Percentiles rank a stretch among this genome's conserved stretches.
phyloP scores from a whole-genome alignment of 2,113 vertebrate genomes.

The Montifringilla adamsi region DNA sequence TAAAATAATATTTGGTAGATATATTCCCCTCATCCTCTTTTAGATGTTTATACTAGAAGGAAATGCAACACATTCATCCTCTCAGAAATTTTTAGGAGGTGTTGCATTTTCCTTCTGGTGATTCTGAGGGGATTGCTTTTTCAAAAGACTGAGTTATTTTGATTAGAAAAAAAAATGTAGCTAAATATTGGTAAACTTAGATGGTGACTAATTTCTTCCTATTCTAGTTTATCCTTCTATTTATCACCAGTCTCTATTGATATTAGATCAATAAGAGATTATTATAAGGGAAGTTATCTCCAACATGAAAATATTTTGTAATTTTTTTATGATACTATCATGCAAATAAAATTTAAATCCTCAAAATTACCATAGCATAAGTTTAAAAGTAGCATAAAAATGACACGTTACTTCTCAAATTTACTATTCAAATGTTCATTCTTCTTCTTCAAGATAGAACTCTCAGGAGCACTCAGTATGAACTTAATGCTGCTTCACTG shows the following conservation, averaged over 20 bases:
- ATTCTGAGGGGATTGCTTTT: not conserved
- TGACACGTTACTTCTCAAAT: not conserved
- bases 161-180: not conserved
- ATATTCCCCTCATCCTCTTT: not conserved
- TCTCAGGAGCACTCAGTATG: not conserved
- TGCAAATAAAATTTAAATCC: not conserved
- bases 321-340: not conserved
- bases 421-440: not conserved
- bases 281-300: not conserved
- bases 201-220: not conserved
- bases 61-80: rapidly evolving
- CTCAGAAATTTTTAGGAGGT: not conserved
- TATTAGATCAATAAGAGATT: not conserved
- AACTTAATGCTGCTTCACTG: not conserved
- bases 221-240: not conserved
- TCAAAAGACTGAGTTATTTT: not conserved
- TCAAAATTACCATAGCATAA: not conserved
- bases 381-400: not conserved
- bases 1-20: not conserved
- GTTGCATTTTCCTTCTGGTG: not conserved
- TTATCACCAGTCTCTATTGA: not conserved
- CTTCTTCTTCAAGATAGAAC: not conserved
- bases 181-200: not conserved
- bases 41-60: not conserved
- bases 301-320: not conserved